These are phyloP conservation scores for Troides helena DNA, from an alignment of 2,888 invertebrate genomes.

Conservation along the genomic window DNA sequence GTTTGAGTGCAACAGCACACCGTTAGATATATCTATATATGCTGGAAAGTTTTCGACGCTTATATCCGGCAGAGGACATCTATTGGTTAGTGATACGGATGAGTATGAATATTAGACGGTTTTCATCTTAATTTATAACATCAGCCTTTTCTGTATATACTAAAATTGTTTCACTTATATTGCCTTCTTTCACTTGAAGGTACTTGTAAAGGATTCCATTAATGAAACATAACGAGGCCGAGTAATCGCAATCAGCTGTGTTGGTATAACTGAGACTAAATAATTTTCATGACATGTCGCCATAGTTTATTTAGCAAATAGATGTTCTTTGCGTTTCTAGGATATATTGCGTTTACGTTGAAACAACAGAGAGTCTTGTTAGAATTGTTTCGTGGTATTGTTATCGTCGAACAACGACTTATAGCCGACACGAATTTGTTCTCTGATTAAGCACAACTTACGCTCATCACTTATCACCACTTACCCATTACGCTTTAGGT, in stretches of 20 bases:
- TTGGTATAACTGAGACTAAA: conserved; percentile 28
- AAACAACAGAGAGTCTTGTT: conserved; percentile 38
- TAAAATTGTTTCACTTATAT: too few relatives aligned
- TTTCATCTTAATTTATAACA: too few relatives aligned
- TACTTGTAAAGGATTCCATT: background rate
- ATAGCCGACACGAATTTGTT: background rate
- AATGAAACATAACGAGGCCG: conserved; percentile 1
- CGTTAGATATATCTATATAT: too few relatives aligned
- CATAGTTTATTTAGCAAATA: conserved; percentile 45
- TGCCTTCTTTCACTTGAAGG: too few relatives aligned
- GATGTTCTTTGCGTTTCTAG: conserved; percentile 35
- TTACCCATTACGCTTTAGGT: too few relatives aligned
- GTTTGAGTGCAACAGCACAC: too few relatives aligned
- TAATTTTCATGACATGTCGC: conserved; percentile 33
- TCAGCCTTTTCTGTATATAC: too few relatives aligned
- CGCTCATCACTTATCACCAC: background rate
- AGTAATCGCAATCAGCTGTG: conserved; percentile 24
- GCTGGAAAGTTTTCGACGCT: too few relatives aligned
- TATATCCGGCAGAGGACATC: too few relatives aligned
- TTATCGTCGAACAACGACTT: conserved; percentile 27
- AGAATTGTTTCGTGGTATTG: conserved; percentile 43
- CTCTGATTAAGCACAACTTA: background rate
- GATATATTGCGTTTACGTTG: conserved; percentile 34
- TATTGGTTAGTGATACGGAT: too few relatives aligned
- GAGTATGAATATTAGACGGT: too few relatives aligned